phyloP scores from a whole-genome alignment of 2,797 vertebrate genomes.

The Cryptoblepharus egeriae region DNA sequence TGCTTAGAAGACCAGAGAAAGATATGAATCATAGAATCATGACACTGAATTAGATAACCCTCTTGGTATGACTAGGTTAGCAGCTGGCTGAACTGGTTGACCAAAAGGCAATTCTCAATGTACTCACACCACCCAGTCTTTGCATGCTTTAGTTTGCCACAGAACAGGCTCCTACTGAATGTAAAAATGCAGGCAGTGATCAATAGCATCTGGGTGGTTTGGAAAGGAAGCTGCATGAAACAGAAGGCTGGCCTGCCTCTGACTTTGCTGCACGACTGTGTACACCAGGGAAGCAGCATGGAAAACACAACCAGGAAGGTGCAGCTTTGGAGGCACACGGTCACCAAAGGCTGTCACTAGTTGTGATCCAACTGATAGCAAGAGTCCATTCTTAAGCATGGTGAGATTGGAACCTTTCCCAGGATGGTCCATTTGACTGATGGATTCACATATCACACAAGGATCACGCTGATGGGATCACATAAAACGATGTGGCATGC shows the following conservation, averaged over 20 bases:
- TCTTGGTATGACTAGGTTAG: background rate
- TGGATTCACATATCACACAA: slow-evolving; percentile 23
- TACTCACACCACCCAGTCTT: background rate
- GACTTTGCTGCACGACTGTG: background rate
- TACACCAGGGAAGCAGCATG: background rate
- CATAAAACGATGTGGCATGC: background rate
- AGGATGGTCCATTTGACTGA: slow-evolving; percentile 11
- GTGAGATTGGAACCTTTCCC: background rate
- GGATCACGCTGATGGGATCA: slow-evolving; percentile 4
- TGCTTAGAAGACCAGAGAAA: background rate
- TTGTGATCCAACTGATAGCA: background rate
- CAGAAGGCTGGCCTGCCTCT: background rate
- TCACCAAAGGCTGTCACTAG: background rate
- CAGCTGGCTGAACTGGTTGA: background rate
- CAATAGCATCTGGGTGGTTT: background rate
- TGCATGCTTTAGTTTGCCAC: background rate
- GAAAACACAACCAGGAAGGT: rapidly evolving
- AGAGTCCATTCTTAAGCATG: background rate
- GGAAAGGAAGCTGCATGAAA: rapidly evolving
- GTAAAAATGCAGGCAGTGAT: background rate
- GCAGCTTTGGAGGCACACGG: rapidly evolving
- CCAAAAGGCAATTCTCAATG: rapidly evolving
- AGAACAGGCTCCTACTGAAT: too few relatives aligned
- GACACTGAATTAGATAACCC: rapidly evolving
- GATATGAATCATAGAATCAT: too few relatives aligned